Conservation (phyloP, 2,888 invertebrate genomes). For the Microchrysa polita region DNA sequence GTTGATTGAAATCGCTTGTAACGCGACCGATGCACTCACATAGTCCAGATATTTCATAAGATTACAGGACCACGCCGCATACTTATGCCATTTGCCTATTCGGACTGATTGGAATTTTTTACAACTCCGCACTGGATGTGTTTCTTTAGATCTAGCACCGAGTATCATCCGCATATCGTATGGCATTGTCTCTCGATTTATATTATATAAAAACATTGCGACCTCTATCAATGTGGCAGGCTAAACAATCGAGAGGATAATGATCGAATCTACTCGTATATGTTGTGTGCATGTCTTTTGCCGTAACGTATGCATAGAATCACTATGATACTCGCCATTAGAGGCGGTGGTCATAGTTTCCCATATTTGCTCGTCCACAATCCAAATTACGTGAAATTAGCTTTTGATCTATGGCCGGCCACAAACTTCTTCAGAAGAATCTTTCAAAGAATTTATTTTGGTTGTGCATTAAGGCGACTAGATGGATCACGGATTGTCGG, state of each 20-base stretch:
- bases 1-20: conserved; percentile 5
- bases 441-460: too few species aligned
- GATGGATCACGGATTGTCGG: too few species aligned
- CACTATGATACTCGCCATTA: not conserved
- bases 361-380: conserved; percentile 43
- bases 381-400: conserved; percentile 43
- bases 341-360: conserved; percentile 43
- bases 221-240: not conserved
- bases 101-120: not conserved
- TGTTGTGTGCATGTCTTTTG: not conserved
- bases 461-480: too few species aligned
- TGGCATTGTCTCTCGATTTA: too few species aligned
- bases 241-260: conserved; percentile 3
- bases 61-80: not conserved
- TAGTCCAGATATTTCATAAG: conserved; percentile 7
- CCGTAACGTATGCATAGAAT: not conserved
- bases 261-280: too few species aligned
- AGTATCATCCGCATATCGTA: too few species aligned
- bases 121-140: not conserved
- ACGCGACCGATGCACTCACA: not conserved
- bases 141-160: not conserved
- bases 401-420: conserved; percentile 43
- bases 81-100: conserved; percentile 2
- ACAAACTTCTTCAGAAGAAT: conserved; percentile 25
- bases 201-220: not conserved